Percentiles rank a stretch among this genome's conserved stretches.
Conservation (phyloP, 2,113 vertebrate species). For the Okapia johnstoni region DNA sequence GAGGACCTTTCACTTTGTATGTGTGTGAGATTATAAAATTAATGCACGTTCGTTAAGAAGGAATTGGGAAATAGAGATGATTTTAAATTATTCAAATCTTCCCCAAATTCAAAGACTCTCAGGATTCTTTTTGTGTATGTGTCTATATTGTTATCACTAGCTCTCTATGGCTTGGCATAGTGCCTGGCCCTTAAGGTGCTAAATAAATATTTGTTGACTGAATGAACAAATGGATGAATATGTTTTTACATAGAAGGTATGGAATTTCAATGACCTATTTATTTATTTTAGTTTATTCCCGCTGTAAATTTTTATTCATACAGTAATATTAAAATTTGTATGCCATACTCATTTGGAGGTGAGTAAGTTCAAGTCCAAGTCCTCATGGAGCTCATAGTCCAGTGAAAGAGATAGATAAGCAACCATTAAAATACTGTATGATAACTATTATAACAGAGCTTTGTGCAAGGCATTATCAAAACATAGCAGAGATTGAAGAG, state of each 20-base stretch:
- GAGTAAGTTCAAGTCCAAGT: not conserved
- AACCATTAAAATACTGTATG: conserved; percentile 19
- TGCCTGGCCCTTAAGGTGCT: not conserved
- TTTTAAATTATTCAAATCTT: conserved; percentile 26
- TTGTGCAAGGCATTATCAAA: not conserved
- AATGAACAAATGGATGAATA: conserved; percentile 2
- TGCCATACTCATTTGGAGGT: conserved; percentile 7
- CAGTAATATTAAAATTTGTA: not conserved
- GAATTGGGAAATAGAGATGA: not conserved
- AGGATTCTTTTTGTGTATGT: not conserved
- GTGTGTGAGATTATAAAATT: not conserved
- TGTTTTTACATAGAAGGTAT: not conserved
- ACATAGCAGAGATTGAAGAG: not conserved
- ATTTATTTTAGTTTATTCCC: not conserved
- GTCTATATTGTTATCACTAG: not conserved
- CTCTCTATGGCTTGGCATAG: not conserved
- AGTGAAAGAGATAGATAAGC: conserved; percentile 56
- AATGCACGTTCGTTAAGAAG: conserved; percentile 9
- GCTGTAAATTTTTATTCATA: conserved; percentile 1
- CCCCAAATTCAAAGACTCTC: not conserved
- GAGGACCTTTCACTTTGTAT: not conserved
- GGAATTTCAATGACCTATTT: not conserved
- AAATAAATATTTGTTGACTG: conserved; percentile 16
- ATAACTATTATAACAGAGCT: conserved; percentile 20
- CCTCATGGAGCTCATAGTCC: conserved; percentile 48